Conservation (phyloP, 30 jellyfish, hydroid and myxozoan species). For the Sanderia malayensis region DNA sequence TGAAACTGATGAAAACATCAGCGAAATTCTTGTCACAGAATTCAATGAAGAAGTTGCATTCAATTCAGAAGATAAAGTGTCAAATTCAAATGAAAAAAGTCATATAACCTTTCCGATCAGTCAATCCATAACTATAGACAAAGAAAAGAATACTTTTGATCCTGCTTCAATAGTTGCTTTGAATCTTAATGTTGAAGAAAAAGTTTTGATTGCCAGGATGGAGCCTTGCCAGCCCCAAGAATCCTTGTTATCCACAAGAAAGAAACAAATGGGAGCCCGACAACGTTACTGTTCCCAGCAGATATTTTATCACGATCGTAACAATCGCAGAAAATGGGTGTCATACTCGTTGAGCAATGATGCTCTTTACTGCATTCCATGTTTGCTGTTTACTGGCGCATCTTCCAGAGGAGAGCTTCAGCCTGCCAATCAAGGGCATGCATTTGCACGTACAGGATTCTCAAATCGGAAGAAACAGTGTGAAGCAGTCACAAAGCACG, state of each 20-base stretch:
- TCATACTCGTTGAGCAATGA: slow-evolving; percentile 29
- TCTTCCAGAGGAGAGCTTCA: slow-evolving; percentile 20
- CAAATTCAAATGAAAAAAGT: not conserved
- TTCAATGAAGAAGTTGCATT: not conserved
- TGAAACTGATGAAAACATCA: not conserved
- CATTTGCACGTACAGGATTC: slow-evolving; percentile 14
- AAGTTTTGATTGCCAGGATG: slow-evolving; percentile 2
- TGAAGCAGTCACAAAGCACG: slow-evolving; percentile 12
- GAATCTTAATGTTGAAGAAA: slow-evolving; percentile 8
- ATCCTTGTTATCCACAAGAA: slow-evolving; percentile 8
- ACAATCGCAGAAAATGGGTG: slow-evolving; percentile 5
- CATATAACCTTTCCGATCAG: not conserved
- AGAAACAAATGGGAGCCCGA: slow-evolving; percentile 20
- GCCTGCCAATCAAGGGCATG: slow-evolving; percentile 28
- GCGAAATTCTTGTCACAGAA: slow-evolving; percentile 3
- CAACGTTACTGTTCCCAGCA: slow-evolving; percentile 16
- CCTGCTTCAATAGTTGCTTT: slow-evolving; percentile 28
- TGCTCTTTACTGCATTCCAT: slow-evolving; percentile 13
- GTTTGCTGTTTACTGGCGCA: slow-evolving; percentile 14
- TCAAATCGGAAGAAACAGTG: slow-evolving; percentile 37
- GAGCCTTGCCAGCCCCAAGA: slow-evolving; percentile 27
- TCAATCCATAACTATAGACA: slow-evolving; percentile 8
- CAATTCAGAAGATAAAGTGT: not conserved
- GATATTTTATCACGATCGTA: slow-evolving; percentile 10
- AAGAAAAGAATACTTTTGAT: slow-evolving; percentile 6